These are phyloP conservation scores for Hydrozoanthus tunicans DNA, from an alignment of 64 coral and sea anemone species.

Conservation along the genomic window DNA sequence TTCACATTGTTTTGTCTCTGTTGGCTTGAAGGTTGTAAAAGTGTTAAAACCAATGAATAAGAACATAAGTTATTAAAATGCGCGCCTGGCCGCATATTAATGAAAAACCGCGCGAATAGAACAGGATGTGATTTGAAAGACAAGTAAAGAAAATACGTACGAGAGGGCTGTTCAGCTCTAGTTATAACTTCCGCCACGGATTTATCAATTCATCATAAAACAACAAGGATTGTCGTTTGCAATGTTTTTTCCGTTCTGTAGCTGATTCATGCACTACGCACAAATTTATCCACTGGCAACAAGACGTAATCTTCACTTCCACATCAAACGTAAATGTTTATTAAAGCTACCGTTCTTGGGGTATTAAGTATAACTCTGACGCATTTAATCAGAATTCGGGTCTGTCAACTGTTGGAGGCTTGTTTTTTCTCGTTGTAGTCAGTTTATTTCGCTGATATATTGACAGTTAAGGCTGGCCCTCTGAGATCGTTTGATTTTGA, in stretches of 20 bases:
- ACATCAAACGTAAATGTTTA: not conserved
- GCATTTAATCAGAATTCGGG: not conserved
- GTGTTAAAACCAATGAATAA: conserved; percentile 19
- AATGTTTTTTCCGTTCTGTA: not conserved
- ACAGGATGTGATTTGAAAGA: not conserved
- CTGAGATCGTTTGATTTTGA: not conserved
- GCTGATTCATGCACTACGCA: not conserved
- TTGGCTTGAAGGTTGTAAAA: conserved; percentile 3
- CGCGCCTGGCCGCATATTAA: not conserved
- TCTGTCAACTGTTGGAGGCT: not conserved
- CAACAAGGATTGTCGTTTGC: conserved; percentile 5
- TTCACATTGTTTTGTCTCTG: conserved; percentile 16
- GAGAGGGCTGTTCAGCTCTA: not conserved
- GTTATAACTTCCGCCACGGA: conserved; percentile 8
- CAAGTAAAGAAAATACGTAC: conserved; percentile 10
- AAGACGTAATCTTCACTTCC: not conserved
- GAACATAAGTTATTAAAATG: conserved; percentile 1
- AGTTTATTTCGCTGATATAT: not conserved
- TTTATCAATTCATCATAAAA: not conserved
- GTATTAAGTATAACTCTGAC: too few relatives aligned
- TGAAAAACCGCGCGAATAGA: not conserved
- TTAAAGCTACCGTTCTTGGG: not conserved
- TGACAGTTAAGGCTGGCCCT: conserved; percentile 14
- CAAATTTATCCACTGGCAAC: not conserved
- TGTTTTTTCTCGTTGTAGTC: not conserved